Percentiles rank a stretch among this genome's conserved stretches.
phyloP scores from a whole-genome alignment of 2,888 invertebrate species.

The Synanthedon andrenaeformis region DNA sequence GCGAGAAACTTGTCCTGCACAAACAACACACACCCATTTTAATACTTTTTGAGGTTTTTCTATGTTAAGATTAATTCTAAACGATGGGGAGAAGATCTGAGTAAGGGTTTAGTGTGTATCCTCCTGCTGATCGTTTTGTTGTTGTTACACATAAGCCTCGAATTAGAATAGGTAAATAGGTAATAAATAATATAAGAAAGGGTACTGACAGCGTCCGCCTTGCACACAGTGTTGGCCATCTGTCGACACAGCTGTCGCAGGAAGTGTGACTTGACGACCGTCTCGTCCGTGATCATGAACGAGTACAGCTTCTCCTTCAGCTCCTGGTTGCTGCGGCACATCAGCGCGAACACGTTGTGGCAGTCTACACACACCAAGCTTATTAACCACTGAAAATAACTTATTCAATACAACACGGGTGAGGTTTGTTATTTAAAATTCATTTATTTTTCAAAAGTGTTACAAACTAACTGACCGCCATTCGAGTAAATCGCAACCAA shows the following conservation, averaged over 20 bases:
- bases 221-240: constrained; percentile 92
- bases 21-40: constrained; percentile 2
- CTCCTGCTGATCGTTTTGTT: too few relatives aligned
- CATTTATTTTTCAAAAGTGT: too few relatives aligned
- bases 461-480: too few relatives aligned
- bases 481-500: too few relatives aligned
- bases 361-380: constrained; percentile 71
- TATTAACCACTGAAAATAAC: neutral
- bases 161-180: neutral
- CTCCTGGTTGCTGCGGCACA: constrained; percentile 88
- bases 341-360: constrained; percentile 90
- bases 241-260: constrained; percentile 87
- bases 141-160: too few relatives aligned
- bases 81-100: too few relatives aligned
- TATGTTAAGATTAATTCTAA: neutral
- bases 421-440: too few relatives aligned
- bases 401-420: too few relatives aligned
- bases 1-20: constrained; percentile 84
- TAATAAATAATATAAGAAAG: too few relatives aligned
- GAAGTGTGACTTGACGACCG: constrained; percentile 84
- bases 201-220: constrained; percentile 89
- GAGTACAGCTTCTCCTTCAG: constrained; percentile 89
- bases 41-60: neutral
- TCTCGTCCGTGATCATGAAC: constrained; percentile 87
- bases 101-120: too few relatives aligned